Percentiles rank a stretch among this genome's conserved stretches.
These are phyloP conservation scores for Pluvianellus socialis DNA, from an alignment of 2,113 vertebrate genomes.

Conservation along the genomic window DNA sequence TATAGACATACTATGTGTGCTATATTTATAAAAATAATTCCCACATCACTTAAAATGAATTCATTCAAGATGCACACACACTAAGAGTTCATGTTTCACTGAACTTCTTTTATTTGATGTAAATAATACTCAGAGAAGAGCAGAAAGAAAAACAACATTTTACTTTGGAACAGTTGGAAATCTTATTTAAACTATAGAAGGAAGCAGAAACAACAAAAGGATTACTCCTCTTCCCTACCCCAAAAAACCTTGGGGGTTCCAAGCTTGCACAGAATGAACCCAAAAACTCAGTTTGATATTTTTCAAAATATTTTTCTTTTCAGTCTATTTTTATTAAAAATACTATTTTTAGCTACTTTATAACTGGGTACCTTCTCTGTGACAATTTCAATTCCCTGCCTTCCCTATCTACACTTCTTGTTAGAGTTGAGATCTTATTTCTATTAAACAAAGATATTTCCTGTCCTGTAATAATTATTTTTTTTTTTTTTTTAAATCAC, in stretches of 20 bases:
- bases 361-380: neutral
- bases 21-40: neutral
- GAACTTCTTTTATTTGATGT: neutral
- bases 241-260: neutral
- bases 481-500: neutral
- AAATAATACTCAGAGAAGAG: neutral
- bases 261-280: neutral
- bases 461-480: neutral
- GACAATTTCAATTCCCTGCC: neutral
- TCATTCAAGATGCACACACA: neutral
- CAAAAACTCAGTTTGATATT: neutral
- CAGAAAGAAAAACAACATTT: neutral
- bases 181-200: neutral
- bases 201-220: neutral
- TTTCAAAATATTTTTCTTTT: neutral
- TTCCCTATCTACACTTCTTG: neutral
- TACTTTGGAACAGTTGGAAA: neutral
- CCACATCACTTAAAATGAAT: neutral
- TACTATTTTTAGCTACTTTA: neutral
- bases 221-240: neutral
- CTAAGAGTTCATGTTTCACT: neutral
- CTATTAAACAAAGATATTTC: neutral
- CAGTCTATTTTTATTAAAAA: no score
- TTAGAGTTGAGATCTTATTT: neutral
- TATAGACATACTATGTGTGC: neutral